These are phyloP conservation scores for Cololabis saira DNA, from an alignment of 2,113 vertebrate genomes.

Conservation along the genomic window DNA sequence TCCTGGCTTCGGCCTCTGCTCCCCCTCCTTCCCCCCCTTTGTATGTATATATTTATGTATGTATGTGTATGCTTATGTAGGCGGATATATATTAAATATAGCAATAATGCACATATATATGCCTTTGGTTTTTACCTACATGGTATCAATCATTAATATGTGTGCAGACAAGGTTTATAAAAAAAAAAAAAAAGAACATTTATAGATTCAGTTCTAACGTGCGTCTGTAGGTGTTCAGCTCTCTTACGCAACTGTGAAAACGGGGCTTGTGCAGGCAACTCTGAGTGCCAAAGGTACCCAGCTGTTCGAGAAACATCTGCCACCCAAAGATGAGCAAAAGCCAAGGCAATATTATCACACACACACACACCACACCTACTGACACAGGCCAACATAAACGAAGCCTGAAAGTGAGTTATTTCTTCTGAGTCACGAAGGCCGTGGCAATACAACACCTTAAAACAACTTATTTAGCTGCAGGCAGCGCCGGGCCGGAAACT, in stretches of 20 bases:
- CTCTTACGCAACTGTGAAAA: slow-evolving; percentile 5
- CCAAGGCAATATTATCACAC: slow-evolving; percentile 39
- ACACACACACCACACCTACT: slow-evolving; percentile 43
- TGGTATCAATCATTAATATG: no score
- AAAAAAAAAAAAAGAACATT: no score
- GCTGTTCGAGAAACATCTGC: slow-evolving; percentile 69
- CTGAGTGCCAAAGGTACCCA: slow-evolving; percentile 46
- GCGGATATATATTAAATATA: no score
- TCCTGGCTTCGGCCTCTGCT: no score
- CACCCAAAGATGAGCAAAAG: slow-evolving; percentile 42
- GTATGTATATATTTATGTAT: no score
- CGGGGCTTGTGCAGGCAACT: slow-evolving; percentile 13
- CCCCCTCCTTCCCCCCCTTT: no score
- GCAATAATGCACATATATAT: no score
- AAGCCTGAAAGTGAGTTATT: slow-evolving; percentile 39
- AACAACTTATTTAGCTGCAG: slow-evolving; percentile 32
- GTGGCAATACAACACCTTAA: slow-evolving; percentile 41
- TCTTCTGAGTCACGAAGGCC: slow-evolving; percentile 63
- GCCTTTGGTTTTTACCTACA: no score
- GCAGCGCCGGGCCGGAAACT: slow-evolving; percentile 38
- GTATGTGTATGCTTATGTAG: no score
- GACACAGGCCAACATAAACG: slow-evolving; percentile 33
- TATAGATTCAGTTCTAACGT: no score
- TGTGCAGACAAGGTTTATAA: no score
- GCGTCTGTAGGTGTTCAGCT: slow-evolving; percentile 4